Evolutionary conservation across 2,888 invertebrate species (phyloP).

Genomic region (Spatulosminthurus flaviceps): DNA sequence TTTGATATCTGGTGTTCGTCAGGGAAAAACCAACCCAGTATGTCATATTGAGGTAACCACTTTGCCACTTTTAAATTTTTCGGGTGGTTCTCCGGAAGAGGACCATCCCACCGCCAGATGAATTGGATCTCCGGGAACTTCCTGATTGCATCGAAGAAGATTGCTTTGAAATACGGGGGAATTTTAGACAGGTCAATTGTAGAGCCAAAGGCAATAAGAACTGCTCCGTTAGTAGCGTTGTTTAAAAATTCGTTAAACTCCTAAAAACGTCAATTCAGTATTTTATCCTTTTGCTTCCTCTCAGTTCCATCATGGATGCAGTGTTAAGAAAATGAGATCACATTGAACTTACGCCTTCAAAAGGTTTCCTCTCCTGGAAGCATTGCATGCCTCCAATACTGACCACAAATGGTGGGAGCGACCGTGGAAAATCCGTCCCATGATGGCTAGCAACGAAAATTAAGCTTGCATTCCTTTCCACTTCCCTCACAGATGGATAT

Average conservation of each 20-base stretch:
- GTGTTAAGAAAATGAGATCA: too few species aligned
- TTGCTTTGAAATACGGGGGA: slow-evolving; percentile 46
- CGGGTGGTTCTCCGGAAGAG: slow-evolving; percentile 48
- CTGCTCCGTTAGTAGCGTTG: slow-evolving; percentile 50
- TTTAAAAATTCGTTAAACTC: slow-evolving; percentile 53
- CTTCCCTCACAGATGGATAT: slow-evolving; percentile 42
- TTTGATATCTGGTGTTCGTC: neutral
- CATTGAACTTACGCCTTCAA: slow-evolving; percentile 1
- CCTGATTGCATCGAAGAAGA: slow-evolving; percentile 55
- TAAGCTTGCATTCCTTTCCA: slow-evolving; percentile 48
- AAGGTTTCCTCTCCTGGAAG: slow-evolving; percentile 46
- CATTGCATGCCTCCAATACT: slow-evolving; percentile 58
- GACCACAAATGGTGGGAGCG: slow-evolving; percentile 55
- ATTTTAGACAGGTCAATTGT: slow-evolving; percentile 54
- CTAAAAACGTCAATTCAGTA: too few species aligned
- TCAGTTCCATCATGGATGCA: too few species aligned
- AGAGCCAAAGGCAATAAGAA: slow-evolving; percentile 60
- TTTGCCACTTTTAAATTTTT: slow-evolving; percentile 52
- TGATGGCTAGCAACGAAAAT: slow-evolving; percentile 49
- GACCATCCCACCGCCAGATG: slow-evolving; percentile 56
- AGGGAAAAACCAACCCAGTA: too few species aligned
- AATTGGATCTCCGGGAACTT: slow-evolving; percentile 52
- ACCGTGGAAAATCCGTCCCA: slow-evolving; percentile 48
- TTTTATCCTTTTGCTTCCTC: too few species aligned
- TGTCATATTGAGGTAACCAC: slow-evolving; percentile 59